Evolutionary conservation across 2,797 vertebrate genomes (phyloP).

Genomic region (Oreochromis mossambicus): DNA sequence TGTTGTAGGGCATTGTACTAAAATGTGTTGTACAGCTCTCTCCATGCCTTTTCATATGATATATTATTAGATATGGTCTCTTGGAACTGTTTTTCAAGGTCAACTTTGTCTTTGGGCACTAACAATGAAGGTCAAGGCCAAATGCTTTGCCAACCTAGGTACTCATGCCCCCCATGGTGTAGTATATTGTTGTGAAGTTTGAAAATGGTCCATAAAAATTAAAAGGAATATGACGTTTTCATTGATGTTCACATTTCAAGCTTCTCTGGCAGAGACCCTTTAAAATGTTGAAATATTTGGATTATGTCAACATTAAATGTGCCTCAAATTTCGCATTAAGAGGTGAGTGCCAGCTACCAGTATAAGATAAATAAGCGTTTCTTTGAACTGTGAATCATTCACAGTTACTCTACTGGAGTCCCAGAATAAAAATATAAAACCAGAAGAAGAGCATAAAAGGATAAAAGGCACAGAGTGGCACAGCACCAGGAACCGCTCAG

Average conservation of each 20-base stretch:
- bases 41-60: background rate
- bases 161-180: background rate
- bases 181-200: background rate
- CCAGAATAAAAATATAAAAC: background rate
- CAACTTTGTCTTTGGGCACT: background rate
- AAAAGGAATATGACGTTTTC: background rate
- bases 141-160: background rate
- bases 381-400: background rate
- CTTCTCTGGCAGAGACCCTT: background rate
- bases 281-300: background rate
- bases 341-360: background rate
- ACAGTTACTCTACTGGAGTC: background rate
- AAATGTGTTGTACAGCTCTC: background rate
- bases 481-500: background rate
- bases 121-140: background rate
- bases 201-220: background rate
- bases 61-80: background rate
- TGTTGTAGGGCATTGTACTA: background rate
- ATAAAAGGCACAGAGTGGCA: background rate
- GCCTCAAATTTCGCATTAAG: background rate
- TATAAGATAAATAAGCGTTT: background rate
- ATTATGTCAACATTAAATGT: background rate
- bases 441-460: background rate
- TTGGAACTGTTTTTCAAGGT: background rate
- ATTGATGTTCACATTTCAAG: background rate